Evolutionary conservation across 2,888 invertebrate genomes (phyloP), one percentile per base, ranked within the genome.

Genomic region (Drosophila meridiana): DNA sequence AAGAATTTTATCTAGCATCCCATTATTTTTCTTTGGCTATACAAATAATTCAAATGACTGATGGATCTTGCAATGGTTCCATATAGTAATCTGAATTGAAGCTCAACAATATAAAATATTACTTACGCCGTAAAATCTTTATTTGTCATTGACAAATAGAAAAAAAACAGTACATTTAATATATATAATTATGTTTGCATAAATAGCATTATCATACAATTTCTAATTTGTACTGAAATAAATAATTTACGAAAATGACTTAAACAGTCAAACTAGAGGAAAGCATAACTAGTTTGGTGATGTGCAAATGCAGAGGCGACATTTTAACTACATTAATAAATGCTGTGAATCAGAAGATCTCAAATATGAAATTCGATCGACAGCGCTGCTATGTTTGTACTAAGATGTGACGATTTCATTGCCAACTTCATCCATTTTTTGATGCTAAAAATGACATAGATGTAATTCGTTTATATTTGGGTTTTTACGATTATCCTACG

Each of bases 1-100:
- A 72, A 64, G 72, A 79, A 67, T 72, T 79, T 82, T 75, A 89
- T 68, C 78, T 63, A 73, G 71, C 20, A 72, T 8, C 53, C 14
- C 50, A 34, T 34, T 63, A 13, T 26, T 64, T 64, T 55, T 32
- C 60, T 52, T 13, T n/a, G 20, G 20, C 20, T 20, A 20, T 20
- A 20, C 20, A 20, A 20, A 20, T 20, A 20, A 20, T 20, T 20
- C 20, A 20, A 20, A 20, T 20, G 4, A 5, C 20, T 14, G 30
- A 30, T 30, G 3, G 28, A 13, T 28, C 26, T 13, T 26, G 7
- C 20, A 20, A 20, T 20, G 20, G 20, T 20, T 20, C 20, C 20
- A 20, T 20, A 20, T 20, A 20, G 20, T 20, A 20, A 20, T 20
- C 20, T 20, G 2, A 4, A 30, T 34, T 14, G 36, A 55, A 53